Conservation (phyloP, 2,888 invertebrate species). For the Sinelater perroti region DNA sequence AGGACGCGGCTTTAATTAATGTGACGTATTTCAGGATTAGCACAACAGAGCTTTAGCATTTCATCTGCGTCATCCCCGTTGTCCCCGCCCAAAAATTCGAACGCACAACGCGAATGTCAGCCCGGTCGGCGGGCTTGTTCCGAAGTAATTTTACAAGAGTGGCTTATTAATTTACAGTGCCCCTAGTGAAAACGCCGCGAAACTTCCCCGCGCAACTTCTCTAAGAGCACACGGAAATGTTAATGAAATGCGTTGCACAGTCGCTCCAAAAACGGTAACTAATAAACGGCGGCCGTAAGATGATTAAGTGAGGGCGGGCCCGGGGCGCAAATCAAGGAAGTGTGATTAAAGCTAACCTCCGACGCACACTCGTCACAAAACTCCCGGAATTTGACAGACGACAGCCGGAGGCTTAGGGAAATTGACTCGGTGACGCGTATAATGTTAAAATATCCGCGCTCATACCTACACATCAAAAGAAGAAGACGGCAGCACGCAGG, state of each 20-base stretch:
- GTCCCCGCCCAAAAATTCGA: too few species aligned
- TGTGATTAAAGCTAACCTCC: slow-evolving; percentile 46
- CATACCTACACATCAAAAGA: slow-evolving; percentile 38
- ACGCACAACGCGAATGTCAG: slow-evolving; percentile 2
- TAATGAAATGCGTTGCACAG: slow-evolving; percentile 25
- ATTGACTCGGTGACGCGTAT: slow-evolving; percentile 55
- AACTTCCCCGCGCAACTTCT: slow-evolving; percentile 9
- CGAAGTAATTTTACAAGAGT: slow-evolving; percentile 10
- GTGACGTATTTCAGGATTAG: too few species aligned
- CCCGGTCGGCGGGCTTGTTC: background rate
- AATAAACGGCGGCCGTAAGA: slow-evolving; percentile 27
- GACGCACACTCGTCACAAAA: slow-evolving; percentile 38
- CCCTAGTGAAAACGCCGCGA: slow-evolving; percentile 5
- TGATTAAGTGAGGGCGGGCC: slow-evolving; percentile 40
- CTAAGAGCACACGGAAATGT: slow-evolving; percentile 12
- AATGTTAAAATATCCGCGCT: slow-evolving; percentile 47
- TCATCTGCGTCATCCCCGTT: too few species aligned
- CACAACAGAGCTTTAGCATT: background rate
- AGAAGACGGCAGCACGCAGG: slow-evolving; percentile 30
- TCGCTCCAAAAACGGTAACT: slow-evolving; percentile 23
- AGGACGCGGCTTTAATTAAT: too few species aligned
- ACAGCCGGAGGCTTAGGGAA: slow-evolving; percentile 49
- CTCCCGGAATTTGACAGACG: slow-evolving; percentile 49
- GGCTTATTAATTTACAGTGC: slow-evolving; percentile 15
- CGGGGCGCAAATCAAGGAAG: slow-evolving; percentile 42